Evolutionary conservation across 2,888 invertebrate genomes (phyloP).

Genomic region (Cerastis rubricosa): DNA sequence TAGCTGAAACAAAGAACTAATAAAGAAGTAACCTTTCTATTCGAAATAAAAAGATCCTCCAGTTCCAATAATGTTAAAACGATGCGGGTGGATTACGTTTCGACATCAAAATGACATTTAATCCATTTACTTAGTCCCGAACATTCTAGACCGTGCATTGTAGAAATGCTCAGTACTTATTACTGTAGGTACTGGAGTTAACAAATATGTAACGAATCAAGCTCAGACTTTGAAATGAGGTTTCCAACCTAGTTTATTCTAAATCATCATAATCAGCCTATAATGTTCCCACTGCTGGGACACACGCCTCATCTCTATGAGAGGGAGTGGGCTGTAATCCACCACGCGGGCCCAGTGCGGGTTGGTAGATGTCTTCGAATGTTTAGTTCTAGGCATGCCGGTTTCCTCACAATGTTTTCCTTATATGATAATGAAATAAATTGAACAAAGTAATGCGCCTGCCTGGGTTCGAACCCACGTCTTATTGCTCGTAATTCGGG

Average conservation of each 20-base stretch:
- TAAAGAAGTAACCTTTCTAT: not conserved
- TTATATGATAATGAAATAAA: too few relatives aligned
- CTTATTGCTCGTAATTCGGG: too few relatives aligned
- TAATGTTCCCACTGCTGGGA: too few relatives aligned
- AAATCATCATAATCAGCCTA: too few relatives aligned
- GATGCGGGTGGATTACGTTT: constrained; percentile 33
- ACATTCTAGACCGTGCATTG: constrained; percentile 11
- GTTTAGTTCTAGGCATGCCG: too few relatives aligned
- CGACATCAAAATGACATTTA: constrained; percentile 56
- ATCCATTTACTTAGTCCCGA: constrained; percentile 51
- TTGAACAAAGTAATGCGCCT: too few relatives aligned
- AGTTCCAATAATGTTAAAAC: constrained; percentile 45
- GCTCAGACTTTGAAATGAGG: not conserved
- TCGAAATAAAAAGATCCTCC: constrained; percentile 5
- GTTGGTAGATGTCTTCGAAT: too few relatives aligned
- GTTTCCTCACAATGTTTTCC: too few relatives aligned
- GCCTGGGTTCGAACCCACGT: too few relatives aligned
- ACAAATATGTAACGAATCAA: not conserved
- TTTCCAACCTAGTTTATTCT: not conserved
- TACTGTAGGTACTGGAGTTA: not conserved
- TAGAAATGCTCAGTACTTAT: not conserved
- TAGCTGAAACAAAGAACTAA: constrained; percentile 1
- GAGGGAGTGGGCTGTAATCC: too few relatives aligned
- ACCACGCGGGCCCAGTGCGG: too few relatives aligned
- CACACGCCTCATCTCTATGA: too few relatives aligned